Conservation (phyloP, 2,113 vertebrate genomes). For the Zosterops hypoxanthus region DNA sequence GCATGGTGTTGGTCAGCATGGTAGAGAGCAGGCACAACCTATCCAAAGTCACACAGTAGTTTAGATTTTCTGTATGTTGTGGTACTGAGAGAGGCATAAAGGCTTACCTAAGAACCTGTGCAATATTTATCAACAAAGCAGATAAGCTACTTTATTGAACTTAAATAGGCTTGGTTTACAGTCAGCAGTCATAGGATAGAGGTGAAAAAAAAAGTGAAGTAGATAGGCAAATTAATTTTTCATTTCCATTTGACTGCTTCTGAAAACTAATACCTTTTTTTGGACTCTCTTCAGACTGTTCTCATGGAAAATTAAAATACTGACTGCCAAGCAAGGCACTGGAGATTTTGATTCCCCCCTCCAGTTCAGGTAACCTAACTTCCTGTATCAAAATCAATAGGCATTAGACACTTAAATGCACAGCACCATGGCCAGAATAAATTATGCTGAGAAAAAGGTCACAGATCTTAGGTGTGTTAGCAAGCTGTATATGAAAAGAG, state of each 20-base stretch:
- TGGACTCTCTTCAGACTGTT: constrained; percentile 17
- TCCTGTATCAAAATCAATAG: constrained; percentile 36
- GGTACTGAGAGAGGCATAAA: background rate
- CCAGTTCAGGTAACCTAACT: background rate
- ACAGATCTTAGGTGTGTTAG: background rate
- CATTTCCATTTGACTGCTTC: constrained; percentile 29
- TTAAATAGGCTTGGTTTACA: background rate
- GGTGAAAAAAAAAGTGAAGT: background rate
- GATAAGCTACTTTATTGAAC: background rate
- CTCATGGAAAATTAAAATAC: constrained; percentile 38
- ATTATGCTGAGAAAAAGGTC: background rate
- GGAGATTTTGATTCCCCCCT: background rate
- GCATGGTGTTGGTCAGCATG: background rate
- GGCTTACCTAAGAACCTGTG: background rate
- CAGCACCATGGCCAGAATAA: background rate
- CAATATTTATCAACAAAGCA: background rate
- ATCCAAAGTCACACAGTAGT: background rate
- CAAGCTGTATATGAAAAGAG: background rate
- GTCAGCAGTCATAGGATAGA: background rate
- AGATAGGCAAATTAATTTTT: constrained; percentile 38
- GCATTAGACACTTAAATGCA: background rate
- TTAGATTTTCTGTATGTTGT: background rate
- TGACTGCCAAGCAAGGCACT: background rate
- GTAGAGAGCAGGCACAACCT: background rate
- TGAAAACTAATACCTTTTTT: constrained; percentile 1